Evolutionary conservation across 2,113 vertebrate species (phyloP).

Genomic region (Pangasianodon gigas): DNA sequence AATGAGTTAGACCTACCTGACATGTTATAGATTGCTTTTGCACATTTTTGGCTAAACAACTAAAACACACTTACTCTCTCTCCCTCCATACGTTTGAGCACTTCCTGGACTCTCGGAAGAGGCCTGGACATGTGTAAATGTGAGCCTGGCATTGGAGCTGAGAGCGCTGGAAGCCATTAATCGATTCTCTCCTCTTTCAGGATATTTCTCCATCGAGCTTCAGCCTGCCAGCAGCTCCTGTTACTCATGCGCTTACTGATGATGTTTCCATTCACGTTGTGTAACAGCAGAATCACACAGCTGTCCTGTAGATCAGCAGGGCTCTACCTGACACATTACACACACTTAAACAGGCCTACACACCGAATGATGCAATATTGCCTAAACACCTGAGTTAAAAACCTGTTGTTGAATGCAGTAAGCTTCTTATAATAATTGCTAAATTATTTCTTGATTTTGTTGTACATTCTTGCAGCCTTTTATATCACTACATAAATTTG

Average conservation of each 20-base stretch:
- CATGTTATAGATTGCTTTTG: slow-evolving; percentile 11
- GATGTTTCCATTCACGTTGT: slow-evolving; percentile 10
- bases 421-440: not conserved
- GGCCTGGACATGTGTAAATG: not conserved
- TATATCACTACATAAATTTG: not conserved
- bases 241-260: not conserved
- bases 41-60: slow-evolving; percentile 18
- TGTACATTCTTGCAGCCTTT: not conserved
- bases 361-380: not conserved
- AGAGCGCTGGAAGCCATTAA: slow-evolving; percentile 18
- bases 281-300: slow-evolving; percentile 3
- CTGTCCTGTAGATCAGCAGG: slow-evolving; percentile 1
- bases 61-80: not conserved
- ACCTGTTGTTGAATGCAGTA: not conserved
- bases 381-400: not conserved
- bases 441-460: not conserved
- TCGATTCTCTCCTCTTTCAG: slow-evolving; percentile 23
- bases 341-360: slow-evolving; percentile 1
- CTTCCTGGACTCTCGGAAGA: not conserved
- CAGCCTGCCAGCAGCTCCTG: slow-evolving; percentile 16
- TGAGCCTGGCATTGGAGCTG: not conserved
- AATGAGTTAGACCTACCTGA: not conserved
- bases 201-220: slow-evolving; percentile 7
- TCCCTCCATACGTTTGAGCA: not conserved
- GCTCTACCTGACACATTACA: not conserved